phyloP scores from a whole-genome alignment of 1,140 invertebrate species.

The Apis dorsata region DNA sequence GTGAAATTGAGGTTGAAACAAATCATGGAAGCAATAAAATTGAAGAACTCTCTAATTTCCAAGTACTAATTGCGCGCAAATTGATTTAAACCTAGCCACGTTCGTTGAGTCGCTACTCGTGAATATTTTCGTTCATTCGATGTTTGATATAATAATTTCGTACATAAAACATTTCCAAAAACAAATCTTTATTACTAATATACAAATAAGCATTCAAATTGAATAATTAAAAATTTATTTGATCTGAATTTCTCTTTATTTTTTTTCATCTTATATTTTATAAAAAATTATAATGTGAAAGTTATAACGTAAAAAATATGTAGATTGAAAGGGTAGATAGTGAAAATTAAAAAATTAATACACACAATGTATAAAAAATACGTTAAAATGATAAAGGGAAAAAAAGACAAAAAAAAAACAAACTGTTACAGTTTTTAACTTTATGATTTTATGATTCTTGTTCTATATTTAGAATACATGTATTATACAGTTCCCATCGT shows the following conservation, averaged over 20 bases:
- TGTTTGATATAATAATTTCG: not conserved
- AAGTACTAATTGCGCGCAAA: slow-evolving; percentile 18
- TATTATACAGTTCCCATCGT: not conserved
- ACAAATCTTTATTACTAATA: not conserved
- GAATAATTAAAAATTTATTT: not conserved
- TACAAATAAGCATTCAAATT: not conserved
- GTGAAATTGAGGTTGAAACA: not conserved
- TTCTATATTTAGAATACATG: not conserved
- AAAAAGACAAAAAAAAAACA: not conserved
- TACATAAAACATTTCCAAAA: not conserved
- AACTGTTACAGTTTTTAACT: not conserved
- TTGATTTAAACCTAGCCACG: slow-evolving; percentile 8
- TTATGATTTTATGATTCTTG: not conserved
- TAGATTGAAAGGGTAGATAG: not conserved
- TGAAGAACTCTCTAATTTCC: slow-evolving; percentile 21
- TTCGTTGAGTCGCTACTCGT: not conserved
- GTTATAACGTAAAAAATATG: not conserved
- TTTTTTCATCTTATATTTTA: not conserved
- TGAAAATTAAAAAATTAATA: not conserved
- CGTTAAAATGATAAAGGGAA: not conserved
- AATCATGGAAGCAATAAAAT: not conserved
- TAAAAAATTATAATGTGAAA: no score
- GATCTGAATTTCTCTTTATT: not conserved
- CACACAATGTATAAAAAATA: no score
- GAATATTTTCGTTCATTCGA: not conserved